Evolutionary conservation across 1,140 invertebrate genomes (phyloP).

Genomic region (Cherax quadricarinatus): DNA sequence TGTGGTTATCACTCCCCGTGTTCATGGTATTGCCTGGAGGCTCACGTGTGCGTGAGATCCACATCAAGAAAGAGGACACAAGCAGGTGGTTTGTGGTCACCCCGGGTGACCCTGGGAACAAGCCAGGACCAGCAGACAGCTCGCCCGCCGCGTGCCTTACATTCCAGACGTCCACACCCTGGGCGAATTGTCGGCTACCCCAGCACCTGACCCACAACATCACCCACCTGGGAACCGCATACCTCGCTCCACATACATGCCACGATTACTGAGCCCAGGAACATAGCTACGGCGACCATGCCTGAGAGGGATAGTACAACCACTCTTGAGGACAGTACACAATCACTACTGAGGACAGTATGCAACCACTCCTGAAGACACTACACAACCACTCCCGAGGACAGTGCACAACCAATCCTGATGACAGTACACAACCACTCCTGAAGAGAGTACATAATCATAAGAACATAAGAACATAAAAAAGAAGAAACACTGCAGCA

Average conservation of each 20-base stretch:
- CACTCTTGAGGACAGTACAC: too few relatives aligned
- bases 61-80: not conserved
- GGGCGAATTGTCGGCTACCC: constrained; percentile 28
- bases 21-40: not conserved
- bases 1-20: too few relatives aligned
- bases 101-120: constrained; percentile 39
- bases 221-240: not conserved
- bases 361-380: too few relatives aligned
- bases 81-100: not conserved
- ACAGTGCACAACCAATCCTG: too few relatives aligned
- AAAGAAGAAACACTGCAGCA: too few relatives aligned
- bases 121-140: constrained; percentile 12
- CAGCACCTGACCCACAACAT: constrained; percentile 32
- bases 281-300: not conserved
- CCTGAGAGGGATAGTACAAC: not conserved
- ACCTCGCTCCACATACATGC: not conserved
- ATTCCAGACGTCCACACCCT: constrained; percentile 42
- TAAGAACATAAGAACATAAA: too few relatives aligned
- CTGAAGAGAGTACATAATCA: too few relatives aligned
- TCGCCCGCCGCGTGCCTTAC: constrained; percentile 33
- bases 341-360: too few relatives aligned
- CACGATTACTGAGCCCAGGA: not conserved
- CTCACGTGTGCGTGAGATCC: not conserved
- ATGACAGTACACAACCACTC: too few relatives aligned
- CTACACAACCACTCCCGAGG: too few relatives aligned